Evolutionary conservation across 2,888 invertebrate genomes (phyloP), one percentile per base, ranked within the genome.

Genomic region (Halocaridina rubra): DNA sequence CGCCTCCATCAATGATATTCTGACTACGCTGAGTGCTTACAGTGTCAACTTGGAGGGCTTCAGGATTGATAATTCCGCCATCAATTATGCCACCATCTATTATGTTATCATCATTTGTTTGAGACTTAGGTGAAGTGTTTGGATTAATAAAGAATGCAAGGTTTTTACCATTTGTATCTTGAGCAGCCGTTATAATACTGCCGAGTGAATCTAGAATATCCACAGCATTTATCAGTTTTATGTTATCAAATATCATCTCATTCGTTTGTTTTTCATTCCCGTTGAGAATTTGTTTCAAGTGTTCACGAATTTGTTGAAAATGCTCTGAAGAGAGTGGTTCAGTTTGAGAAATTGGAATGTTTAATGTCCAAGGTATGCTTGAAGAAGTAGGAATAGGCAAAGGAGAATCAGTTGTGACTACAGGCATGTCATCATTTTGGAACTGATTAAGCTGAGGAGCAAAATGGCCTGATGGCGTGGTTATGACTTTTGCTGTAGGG

Each of bases 321-420:
- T 84, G 75, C 19, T 84, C 72, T 4, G 33, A 19, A n/a, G 82
- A 78, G n/a, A 84, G 61, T 13, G 72, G 46, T 8, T 78, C 33
- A 16, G 57, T 78, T 29, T 77, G 78, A 19, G 82, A 78, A 30
- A 77, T 59, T 16, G 53, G 74, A 16, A 78, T 33, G 72, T 32
- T n/a, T 1, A 69, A 30, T 29, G 13, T n/a, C 30, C 27, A 10
- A 69, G 69, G 69, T 19, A 69, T 19, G 16, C 53, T 19, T 53
- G n/a, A n/a, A 3, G 7, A 16, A 3, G 53, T 19, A 53, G 77
- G 72, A 59, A 64, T 46, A 2, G 72, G 77, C n/a, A 69, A 39
- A 19, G 30, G 24, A 19, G 75, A 32, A 3, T 46, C 29, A 53
- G 39, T 13, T n/a, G n/a, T n/a, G n/a, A n/a, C n/a, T n/a, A n/a